Evolutionary conservation across 1,140 invertebrate species (phyloP).

Genomic region (Frieseomelitta varia): DNA sequence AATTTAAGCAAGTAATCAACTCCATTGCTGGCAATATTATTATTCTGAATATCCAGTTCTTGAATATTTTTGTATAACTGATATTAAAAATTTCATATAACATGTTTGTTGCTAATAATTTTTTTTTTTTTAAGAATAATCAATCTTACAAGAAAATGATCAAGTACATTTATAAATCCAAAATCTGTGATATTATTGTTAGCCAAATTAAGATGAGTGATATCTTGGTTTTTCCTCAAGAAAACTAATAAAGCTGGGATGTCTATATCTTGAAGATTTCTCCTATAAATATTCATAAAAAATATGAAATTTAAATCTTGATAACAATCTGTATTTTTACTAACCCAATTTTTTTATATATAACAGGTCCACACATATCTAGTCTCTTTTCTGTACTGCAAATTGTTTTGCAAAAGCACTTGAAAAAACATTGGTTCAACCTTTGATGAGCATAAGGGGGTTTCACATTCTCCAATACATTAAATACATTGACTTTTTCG

Average conservation of each 20-base stretch:
- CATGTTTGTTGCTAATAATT: not conserved
- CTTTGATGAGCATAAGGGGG: not conserved
- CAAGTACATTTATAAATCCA: slow-evolving; percentile 81
- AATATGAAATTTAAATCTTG: not conserved
- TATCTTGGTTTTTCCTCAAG: slow-evolving; percentile 75
- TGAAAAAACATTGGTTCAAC: not conserved
- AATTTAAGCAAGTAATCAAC: slow-evolving; percentile 75
- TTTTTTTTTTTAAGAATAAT: not conserved
- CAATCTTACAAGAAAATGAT: slow-evolving; percentile 65
- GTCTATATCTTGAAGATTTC: slow-evolving; percentile 79
- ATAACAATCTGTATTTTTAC: not conserved
- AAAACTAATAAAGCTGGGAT: slow-evolving; percentile 80
- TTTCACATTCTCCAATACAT: not conserved
- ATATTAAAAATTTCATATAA: slow-evolving; percentile 41
- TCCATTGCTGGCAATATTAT: slow-evolving; percentile 79
- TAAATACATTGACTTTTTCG: not conserved
- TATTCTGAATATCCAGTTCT: slow-evolving; percentile 83
- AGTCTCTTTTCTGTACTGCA: not conserved
- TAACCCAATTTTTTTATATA: slow-evolving; percentile 22
- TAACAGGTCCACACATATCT: not conserved
- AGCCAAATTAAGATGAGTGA: slow-evolving; percentile 81
- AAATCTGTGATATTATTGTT: slow-evolving; percentile 83
- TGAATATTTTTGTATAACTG: slow-evolving; percentile 74
- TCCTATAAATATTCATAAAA: slow-evolving; percentile 57
- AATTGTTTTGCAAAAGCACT: slow-evolving; percentile 14